A percentile compares a stretch with the other conserved stretches of the same genome.
Evolutionary conservation across 2,113 vertebrate genomes (phyloP).

Genomic region (Ptyas mucosa): DNA sequence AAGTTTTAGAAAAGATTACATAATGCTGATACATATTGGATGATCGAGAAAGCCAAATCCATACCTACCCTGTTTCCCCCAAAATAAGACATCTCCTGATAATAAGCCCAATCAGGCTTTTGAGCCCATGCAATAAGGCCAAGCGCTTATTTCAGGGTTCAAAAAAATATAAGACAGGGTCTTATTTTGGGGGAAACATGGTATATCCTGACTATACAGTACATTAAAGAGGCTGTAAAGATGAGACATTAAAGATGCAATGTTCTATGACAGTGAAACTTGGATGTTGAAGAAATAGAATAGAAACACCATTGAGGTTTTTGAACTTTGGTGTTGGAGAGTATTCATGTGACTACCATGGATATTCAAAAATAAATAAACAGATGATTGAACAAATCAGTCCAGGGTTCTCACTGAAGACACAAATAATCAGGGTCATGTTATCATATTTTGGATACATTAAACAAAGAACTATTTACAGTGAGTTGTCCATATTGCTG

Average conservation of each 20-base stretch:
- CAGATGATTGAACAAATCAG: neutral
- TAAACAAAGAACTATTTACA: neutral
- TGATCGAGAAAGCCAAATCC: neutral
- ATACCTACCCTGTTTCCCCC: neutral
- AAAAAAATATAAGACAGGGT: too few relatives aligned
- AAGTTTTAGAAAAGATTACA: neutral
- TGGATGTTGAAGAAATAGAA: neutral
- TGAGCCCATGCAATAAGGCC: too few relatives aligned
- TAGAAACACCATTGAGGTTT: neutral
- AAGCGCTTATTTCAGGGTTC: too few relatives aligned
- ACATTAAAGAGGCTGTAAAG: neutral
- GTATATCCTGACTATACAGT: neutral
- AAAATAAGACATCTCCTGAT: too few relatives aligned
- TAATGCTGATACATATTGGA: neutral
- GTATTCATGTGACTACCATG: neutral
- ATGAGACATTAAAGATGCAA: neutral
- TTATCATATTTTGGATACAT: neutral
- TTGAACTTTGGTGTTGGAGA: neutral
- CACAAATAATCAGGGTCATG: neutral
- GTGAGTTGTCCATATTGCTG: neutral
- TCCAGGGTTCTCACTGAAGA: neutral
- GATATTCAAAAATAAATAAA: neutral
- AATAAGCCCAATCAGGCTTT: too few relatives aligned
- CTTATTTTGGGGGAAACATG: too few relatives aligned
- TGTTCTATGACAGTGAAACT: neutral